Conservation (phyloP, 2,113 vertebrate genomes). For the Cyprinus carpio region DNA sequence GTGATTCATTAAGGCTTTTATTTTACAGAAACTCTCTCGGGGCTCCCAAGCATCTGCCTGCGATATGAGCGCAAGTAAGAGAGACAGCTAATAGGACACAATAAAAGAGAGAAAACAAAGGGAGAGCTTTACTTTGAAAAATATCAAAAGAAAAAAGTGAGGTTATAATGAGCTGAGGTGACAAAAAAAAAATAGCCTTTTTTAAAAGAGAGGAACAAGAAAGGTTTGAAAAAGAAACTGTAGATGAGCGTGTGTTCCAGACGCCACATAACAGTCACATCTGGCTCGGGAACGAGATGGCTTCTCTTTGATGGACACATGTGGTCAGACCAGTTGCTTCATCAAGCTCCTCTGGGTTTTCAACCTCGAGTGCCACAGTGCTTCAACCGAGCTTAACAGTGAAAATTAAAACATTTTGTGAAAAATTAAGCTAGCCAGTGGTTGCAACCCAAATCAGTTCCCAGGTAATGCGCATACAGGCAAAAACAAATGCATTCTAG, state of each 20-base stretch:
- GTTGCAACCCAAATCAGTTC: neutral
- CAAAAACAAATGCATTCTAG: neutral
- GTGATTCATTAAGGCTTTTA: conserved; percentile 75
- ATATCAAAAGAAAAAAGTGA: conserved; percentile 26
- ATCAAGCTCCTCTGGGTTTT: conserved; percentile 46
- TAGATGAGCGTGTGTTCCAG: conserved; percentile 57
- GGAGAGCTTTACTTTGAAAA: conserved; percentile 49
- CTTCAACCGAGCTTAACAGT: conserved; percentile 19
- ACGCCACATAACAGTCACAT: conserved; percentile 70
- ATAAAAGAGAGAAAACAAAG: conserved; percentile 37
- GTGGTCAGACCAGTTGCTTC: conserved; percentile 50
- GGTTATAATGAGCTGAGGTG: neutral
- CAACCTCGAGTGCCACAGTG: conserved; percentile 22
- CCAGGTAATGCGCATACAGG: neutral
- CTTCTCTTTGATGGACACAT: conserved; percentile 51
- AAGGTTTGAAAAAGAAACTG: conserved; percentile 52
- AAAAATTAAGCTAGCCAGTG: neutral
- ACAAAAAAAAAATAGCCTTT: conserved; percentile 12
- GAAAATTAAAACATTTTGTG: conserved; percentile 33
- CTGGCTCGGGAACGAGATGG: conserved; percentile 68
- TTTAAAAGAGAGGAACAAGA: neutral
- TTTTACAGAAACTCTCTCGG: conserved; percentile 66
- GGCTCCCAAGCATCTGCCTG: conserved; percentile 73
- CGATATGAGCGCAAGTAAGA: conserved; percentile 41
- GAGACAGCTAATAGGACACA: conserved; percentile 34